phyloP scores from a whole-genome alignment of 1,140 invertebrate species.

The Dendroctonus valens region DNA sequence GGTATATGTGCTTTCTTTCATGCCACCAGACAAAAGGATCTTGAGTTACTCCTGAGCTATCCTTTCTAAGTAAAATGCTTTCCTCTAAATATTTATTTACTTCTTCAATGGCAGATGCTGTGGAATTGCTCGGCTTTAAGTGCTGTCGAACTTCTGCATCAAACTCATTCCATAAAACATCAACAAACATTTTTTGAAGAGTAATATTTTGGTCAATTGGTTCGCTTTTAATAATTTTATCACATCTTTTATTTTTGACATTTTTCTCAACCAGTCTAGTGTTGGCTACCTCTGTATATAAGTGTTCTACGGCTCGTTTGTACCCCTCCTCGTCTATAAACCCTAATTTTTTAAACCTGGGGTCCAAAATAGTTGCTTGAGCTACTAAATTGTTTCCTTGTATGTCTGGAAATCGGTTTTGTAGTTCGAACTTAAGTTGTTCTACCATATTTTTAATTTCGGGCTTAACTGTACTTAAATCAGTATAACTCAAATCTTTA shows the following conservation, averaged over 20 bases:
- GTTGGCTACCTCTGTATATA: too few relatives aligned
- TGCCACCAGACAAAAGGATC: slow-evolving; percentile 36
- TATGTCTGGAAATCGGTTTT: not conserved
- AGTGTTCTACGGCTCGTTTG: too few relatives aligned
- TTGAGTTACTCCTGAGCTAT: slow-evolving; percentile 37
- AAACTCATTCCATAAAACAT: too few relatives aligned
- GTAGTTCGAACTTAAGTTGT: not conserved
- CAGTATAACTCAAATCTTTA: not conserved
- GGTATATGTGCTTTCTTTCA: slow-evolving; percentile 39
- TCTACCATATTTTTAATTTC: not conserved
- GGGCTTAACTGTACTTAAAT: not conserved
- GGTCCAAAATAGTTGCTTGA: slow-evolving; percentile 49
- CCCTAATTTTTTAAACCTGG: slow-evolving; percentile 8
- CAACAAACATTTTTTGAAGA: too few relatives aligned
- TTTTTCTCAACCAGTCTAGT: too few relatives aligned
- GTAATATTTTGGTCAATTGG: too few relatives aligned
- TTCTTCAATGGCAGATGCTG: slow-evolving; percentile 28
- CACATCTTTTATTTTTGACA: too few relatives aligned
- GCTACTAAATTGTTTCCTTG: slow-evolving; percentile 28
- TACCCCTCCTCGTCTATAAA: too few relatives aligned
- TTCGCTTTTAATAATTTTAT: too few relatives aligned
- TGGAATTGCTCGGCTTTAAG: not conserved
- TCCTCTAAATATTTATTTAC: slow-evolving; percentile 38
- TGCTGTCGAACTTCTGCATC: too few relatives aligned
- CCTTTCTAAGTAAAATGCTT: slow-evolving; percentile 39